These are phyloP conservation scores for Anoplolepis gracilipes DNA, from an alignment of 1,140 invertebrate species.

Conservation along the genomic window DNA sequence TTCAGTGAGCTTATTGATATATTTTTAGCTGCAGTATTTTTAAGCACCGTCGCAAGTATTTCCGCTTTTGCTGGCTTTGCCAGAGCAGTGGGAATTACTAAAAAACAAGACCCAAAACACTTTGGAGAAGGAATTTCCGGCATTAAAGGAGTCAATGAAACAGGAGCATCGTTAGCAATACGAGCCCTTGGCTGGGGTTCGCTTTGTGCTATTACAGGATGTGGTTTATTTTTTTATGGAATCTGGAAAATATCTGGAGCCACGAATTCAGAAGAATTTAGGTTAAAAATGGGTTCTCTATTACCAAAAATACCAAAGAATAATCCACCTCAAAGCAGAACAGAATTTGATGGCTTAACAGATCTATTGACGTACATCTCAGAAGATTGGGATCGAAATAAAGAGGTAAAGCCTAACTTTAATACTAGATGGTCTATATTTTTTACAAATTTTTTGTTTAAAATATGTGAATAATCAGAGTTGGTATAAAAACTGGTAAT, in stretches of 20 bases:
- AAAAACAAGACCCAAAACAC: slow-evolving; percentile 92
- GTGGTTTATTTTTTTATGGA: slow-evolving; percentile 92
- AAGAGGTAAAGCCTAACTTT: slow-evolving; percentile 14
- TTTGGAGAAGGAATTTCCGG: slow-evolving; percentile 92
- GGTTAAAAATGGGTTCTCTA: slow-evolving; percentile 89
- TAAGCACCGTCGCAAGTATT: slow-evolving; percentile 91
- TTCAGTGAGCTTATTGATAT: slow-evolving; percentile 6
- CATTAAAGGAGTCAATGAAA: slow-evolving; percentile 89
- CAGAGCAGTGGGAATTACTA: slow-evolving; percentile 91
- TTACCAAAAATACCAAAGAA: slow-evolving; percentile 93
- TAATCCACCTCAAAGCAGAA: slow-evolving; percentile 92
- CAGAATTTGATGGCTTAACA: slow-evolving; percentile 94
- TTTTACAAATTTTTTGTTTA: neutral
- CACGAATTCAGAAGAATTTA: slow-evolving; percentile 91
- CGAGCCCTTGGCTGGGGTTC: slow-evolving; percentile 95
- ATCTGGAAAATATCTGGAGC: slow-evolving; percentile 96
- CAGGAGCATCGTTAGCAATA: slow-evolving; percentile 92
- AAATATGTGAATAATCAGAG: neutral
- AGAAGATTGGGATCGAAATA: slow-evolving; percentile 85
- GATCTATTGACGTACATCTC: slow-evolving; percentile 93
- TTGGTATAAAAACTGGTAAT: neutral
- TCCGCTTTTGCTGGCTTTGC: slow-evolving; percentile 94
- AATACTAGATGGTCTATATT: neutral
- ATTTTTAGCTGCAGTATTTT: slow-evolving; percentile 87
- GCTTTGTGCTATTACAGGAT: slow-evolving; percentile 93